Percentiles rank a stretch among this genome's conserved stretches.
Conservation (phyloP, 2,113 vertebrate species). For the Brienomyrus brachyistius region DNA sequence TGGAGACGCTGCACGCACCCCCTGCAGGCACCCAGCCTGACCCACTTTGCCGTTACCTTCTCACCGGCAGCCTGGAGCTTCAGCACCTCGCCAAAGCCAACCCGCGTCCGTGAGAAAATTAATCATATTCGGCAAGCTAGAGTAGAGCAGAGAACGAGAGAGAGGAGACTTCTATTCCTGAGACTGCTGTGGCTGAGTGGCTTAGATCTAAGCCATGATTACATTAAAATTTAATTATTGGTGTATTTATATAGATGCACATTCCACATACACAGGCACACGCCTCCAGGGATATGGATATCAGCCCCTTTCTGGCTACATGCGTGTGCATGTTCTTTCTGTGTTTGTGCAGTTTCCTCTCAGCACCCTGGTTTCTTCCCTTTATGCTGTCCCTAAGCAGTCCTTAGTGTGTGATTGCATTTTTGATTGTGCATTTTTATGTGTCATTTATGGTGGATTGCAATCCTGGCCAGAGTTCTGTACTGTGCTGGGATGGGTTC, state of each 20-base stretch:
- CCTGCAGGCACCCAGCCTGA: slow-evolving; percentile 31
- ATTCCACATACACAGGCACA: not conserved
- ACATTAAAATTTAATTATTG: not conserved
- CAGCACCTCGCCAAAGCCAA: slow-evolving; percentile 39
- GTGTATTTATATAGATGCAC: not conserved
- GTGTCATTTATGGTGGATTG: not conserved
- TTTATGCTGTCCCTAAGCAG: not conserved
- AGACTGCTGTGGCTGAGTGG: not conserved
- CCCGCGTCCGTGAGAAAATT: slow-evolving; percentile 45
- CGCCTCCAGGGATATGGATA: not conserved
- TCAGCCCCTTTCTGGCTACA: not conserved
- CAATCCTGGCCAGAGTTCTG: not conserved
- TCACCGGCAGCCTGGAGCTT: not conserved
- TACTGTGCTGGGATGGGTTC: not conserved
- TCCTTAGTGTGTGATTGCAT: not conserved
- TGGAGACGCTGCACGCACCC: not conserved
- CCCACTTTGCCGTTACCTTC: slow-evolving; percentile 48
- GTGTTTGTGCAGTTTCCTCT: not conserved
- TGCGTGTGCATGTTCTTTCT: not conserved
- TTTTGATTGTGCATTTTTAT: not conserved
- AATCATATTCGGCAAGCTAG: slow-evolving; percentile 45
- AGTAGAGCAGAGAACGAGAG: slow-evolving; percentile 29
- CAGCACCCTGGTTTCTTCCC: not conserved
- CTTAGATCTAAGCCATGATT: not conserved
- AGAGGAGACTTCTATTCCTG: not conserved